Percentiles rank a stretch among this genome's conserved stretches.
phyloP scores from a whole-genome alignment of 2,888 invertebrate species.

The Chamaedrilus cognettii region DNA sequence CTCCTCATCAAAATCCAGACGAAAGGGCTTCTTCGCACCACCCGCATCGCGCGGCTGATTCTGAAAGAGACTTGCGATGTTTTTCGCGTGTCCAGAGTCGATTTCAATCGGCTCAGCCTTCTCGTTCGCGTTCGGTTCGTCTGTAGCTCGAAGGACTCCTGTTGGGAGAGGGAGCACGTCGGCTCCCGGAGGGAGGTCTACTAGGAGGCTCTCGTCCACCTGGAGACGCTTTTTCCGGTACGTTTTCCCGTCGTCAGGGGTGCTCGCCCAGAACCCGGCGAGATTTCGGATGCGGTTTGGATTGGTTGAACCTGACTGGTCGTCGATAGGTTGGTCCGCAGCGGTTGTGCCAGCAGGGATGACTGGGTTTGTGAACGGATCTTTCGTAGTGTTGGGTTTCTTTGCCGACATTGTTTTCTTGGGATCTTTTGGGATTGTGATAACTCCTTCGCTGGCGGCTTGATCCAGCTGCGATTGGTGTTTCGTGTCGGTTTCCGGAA shows the following conservation, averaged over 20 bases:
- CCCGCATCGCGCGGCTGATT: neutral
- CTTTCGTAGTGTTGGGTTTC: too few species aligned
- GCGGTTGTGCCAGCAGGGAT: too few species aligned
- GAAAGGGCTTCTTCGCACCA: conserved; percentile 8
- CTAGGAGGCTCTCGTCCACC: conserved; percentile 1
- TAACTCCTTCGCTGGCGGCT: too few species aligned
- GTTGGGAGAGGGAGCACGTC: neutral
- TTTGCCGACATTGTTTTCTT: too few species aligned
- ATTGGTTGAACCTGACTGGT: neutral
- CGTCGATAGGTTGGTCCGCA: too few species aligned
- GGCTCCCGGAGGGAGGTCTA: neutral
- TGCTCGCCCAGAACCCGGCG: conserved; percentile 11
- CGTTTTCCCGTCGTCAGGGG: neutral
- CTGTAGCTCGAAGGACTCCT: neutral
- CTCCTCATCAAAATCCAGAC: conserved; percentile 6
- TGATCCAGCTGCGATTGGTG: too few species aligned
- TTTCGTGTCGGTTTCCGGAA: too few species aligned
- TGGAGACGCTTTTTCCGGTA: conserved; percentile 4
- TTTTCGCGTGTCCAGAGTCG: conserved; percentile 6
- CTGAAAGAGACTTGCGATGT: conserved; percentile 10
- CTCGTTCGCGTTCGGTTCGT: neutral
- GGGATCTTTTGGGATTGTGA: too few species aligned
- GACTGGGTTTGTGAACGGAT: too few species aligned
- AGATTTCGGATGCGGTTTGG: conserved; percentile 1
- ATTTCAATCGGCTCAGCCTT: neutral